Percentiles rank a stretch among this genome's conserved stretches.
Evolutionary conservation across 2,797 vertebrate species (phyloP).

Genomic region (Syngnathus rostellatus): DNA sequence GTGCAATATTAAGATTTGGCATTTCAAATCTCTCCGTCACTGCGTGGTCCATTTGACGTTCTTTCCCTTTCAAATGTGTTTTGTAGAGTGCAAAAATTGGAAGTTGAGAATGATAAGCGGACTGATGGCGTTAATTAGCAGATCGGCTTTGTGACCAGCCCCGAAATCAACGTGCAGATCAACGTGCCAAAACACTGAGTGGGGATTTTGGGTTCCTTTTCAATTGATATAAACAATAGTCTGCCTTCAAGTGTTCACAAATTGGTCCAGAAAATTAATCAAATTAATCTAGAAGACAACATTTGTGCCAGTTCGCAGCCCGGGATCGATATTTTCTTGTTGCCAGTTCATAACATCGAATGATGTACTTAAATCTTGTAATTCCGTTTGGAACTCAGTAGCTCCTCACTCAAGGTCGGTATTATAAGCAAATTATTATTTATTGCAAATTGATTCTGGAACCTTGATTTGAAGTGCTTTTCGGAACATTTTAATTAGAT

Average conservation of each 20-base stretch:
- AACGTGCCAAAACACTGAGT: background rate
- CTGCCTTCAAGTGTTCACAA: background rate
- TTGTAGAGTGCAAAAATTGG: slow-evolving; percentile 40
- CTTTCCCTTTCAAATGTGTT: slow-evolving; percentile 51
- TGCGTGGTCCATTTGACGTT: slow-evolving; percentile 46
- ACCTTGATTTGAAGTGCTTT: slow-evolving; percentile 15
- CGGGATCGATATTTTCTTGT: slow-evolving; percentile 21
- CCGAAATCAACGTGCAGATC: slow-evolving; percentile 13
- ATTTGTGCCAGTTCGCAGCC: slow-evolving; percentile 1
- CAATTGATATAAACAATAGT: background rate
- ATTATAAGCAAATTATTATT: too few relatives aligned
- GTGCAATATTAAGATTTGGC: slow-evolving; percentile 46
- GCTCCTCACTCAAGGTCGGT: too few relatives aligned
- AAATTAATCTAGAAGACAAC: slow-evolving; percentile 5
- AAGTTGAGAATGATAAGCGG: slow-evolving; percentile 34
- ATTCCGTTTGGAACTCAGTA: too few relatives aligned
- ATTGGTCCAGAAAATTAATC: background rate
- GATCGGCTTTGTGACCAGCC: slow-evolving; percentile 26
- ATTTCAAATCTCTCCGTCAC: slow-evolving; percentile 45
- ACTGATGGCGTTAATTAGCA: slow-evolving; percentile 14
- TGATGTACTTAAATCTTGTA: too few relatives aligned
- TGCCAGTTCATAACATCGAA: slow-evolving; percentile 3
- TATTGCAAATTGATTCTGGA: slow-evolving; percentile 2
- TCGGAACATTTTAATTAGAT: background rate
- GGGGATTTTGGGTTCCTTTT: background rate